Evolutionary conservation across 1,140 invertebrate species (phyloP), one percentile per base, ranked within the genome.

Genomic region (Samia ricini): DNA sequence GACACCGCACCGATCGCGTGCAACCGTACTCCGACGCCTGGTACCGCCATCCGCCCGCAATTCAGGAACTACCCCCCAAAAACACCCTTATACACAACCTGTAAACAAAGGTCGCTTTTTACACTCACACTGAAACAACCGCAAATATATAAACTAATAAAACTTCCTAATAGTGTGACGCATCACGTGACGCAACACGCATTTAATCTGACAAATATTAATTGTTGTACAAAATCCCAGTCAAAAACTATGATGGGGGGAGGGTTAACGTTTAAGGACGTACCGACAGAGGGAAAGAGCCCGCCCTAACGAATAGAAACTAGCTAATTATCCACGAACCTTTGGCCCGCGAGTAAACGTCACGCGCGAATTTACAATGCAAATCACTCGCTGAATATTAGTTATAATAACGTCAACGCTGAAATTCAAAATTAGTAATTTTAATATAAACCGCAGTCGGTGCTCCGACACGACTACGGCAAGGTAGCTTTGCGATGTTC

Each of bases 401-500:
- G 80, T 86, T 85, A 36, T 26, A n/a, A n/a, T n/a, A 85, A 80
- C 83, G 84, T 87, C 82, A 78, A 73, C 76, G 76, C 71, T 82
- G 81, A 85, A 87, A 81, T 86, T 89, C 83, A 88, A 89, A 88
- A 89, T 89, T 86, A 88, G 66, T 85, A 81, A 89, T 88, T 89
- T 88, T 86, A 88, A 86, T 88, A 88, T 83, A 79, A 76, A 81
- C 85, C 78, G 83, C 87, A 89, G 87, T 89, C 83, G 74, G 74
- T 78, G 73, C 76, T 75, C 77, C 71, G 85, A 76, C 87, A 81
- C 83, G 81, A 83, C 71, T 77, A 76, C 75, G 75, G 79, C 56
- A 73, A 83, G 87, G 76, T 79, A 79, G 72, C 69, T 84, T 70
- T 65, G 71, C 72, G 36, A 88, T 88, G 85, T 67, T 74, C 62